A percentile compares a stretch with the other conserved stretches of the same genome.
These are phyloP conservation scores for Aplocera efformata DNA, from an alignment of 2,888 invertebrate species.

Conservation along the genomic window DNA sequence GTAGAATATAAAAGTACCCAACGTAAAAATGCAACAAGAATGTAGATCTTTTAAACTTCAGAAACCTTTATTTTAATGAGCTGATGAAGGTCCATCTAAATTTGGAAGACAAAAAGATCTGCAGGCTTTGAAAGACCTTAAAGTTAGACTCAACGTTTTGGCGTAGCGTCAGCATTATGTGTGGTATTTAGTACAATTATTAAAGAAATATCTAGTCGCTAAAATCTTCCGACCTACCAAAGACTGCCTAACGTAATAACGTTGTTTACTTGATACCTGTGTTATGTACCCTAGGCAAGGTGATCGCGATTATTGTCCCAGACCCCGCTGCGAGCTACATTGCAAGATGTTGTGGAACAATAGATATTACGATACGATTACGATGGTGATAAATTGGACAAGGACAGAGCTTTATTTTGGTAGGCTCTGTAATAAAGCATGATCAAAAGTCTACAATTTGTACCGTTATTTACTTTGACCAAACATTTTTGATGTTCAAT, in stretches of 20 bases:
- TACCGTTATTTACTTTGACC: too few relatives aligned
- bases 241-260: constrained; percentile 76
- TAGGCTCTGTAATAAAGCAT: too few relatives aligned
- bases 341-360: constrained; percentile 47
- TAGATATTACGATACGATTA: too few relatives aligned
- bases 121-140: constrained; percentile 34
- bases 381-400: too few relatives aligned
- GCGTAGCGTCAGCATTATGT: constrained; percentile 52
- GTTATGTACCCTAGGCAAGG: constrained; percentile 53
- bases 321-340: constrained; percentile 58
- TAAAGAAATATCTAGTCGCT: constrained; percentile 63
- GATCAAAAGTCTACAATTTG: too few relatives aligned
- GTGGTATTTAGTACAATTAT: constrained; percentile 55
- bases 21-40: constrained; percentile 23
- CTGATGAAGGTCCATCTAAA: too few relatives aligned
- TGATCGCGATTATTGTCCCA: constrained; percentile 49
- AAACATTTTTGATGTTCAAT: too few relatives aligned
- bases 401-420: too few relatives aligned
- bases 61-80: too few relatives aligned
- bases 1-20: constrained; percentile 53
- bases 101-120: neutral
- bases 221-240: constrained; percentile 80
- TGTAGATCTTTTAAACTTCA: constrained; percentile 24
- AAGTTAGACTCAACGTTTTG: constrained; percentile 36
- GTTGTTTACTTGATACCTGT: constrained; percentile 57